Percentiles rank a stretch among this genome's conserved stretches.
phyloP scores from a whole-genome alignment of 2,797 vertebrate species.

The Heteromormyrus szaboi region DNA sequence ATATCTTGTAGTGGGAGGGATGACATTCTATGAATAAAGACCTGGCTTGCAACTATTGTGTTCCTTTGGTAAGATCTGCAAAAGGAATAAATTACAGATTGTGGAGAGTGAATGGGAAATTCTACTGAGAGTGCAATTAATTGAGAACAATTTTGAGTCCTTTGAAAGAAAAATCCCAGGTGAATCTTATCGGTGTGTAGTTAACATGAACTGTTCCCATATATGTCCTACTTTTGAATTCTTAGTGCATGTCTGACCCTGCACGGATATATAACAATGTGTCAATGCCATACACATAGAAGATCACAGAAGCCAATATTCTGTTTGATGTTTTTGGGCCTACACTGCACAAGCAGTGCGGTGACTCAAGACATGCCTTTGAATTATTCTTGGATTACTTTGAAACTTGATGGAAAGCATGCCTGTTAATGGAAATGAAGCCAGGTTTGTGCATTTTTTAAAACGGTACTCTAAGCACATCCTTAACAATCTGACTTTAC shows the following conservation, averaged over 20 bases:
- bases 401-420: neutral
- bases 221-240: neutral
- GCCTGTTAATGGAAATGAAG: neutral
- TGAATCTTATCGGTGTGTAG: slow-evolving; percentile 2
- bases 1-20: neutral
- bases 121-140: neutral
- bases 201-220: slow-evolving; percentile 1
- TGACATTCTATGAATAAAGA: slow-evolving; percentile 11
- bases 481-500: neutral
- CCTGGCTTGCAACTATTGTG: neutral
- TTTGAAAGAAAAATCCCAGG: neutral
- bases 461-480: neutral
- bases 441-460: neutral
- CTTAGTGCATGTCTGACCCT: neutral
- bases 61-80: neutral
- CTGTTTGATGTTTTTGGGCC: slow-evolving; percentile 5
- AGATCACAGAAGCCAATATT: slow-evolving; percentile 6
- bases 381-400: neutral
- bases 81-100: neutral
- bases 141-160: neutral
- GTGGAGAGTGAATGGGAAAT: neutral
- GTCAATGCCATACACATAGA: neutral
- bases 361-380: neutral
- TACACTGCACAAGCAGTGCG: neutral
- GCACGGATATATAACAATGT: neutral